phyloP scores from a whole-genome alignment of 2,797 vertebrate genomes.

The Coregonus suidteri region DNA sequence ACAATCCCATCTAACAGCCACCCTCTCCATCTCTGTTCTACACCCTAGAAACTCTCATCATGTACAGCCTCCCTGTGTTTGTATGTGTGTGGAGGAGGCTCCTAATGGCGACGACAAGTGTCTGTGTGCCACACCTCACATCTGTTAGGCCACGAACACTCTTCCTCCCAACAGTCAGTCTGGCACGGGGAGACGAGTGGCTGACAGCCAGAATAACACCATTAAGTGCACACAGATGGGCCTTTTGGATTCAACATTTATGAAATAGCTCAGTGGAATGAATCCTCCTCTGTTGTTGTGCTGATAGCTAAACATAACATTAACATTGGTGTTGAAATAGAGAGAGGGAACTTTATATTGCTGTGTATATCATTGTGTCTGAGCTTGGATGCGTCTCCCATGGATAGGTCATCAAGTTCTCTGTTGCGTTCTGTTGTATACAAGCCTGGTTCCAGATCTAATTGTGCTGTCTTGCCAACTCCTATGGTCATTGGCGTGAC shows the following conservation, averaged over 20 bases:
- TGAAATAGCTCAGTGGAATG: conserved; percentile 13
- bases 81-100: conserved; percentile 39
- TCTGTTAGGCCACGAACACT: conserved; percentile 60
- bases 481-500: not conserved
- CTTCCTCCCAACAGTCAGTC: conserved; percentile 32
- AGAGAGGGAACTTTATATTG: conserved; percentile 18
- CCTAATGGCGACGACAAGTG: no score
- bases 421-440: not conserved
- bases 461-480: not conserved
- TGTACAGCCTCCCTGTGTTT: conserved; percentile 54
- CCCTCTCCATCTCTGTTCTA: conserved; percentile 24
- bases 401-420: not conserved
- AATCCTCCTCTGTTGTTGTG: conserved; percentile 10
- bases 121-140: conserved; percentile 55
- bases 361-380: conserved; percentile 3
- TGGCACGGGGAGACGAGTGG: conserved; percentile 38
- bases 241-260: conserved; percentile 22
- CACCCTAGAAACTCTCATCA: conserved; percentile 49
- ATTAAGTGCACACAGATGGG: conserved; percentile 34
- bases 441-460: not conserved
- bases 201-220: conserved; percentile 44
- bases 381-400: not conserved
- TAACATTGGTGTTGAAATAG: conserved; percentile 21
- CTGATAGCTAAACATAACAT: conserved; percentile 6
- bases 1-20: conserved; percentile 49